These are phyloP conservation scores for Sisor rabdophorus DNA, from an alignment of 2,113 vertebrate genomes.

Conservation along the genomic window DNA sequence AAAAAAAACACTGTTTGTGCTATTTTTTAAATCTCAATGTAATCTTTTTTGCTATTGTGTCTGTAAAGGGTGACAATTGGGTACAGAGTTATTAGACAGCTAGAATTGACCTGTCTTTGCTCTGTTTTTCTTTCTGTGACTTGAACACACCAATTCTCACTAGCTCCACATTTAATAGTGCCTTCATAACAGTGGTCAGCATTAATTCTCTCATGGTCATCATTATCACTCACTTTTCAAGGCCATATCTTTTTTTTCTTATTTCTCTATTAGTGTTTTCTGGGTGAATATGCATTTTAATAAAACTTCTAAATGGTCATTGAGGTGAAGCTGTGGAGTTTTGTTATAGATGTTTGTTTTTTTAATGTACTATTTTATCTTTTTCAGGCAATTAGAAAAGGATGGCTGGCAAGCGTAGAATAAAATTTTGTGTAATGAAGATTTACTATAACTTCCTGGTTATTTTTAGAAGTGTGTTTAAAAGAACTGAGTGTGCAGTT, in stretches of 20 bases:
- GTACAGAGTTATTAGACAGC: background rate
- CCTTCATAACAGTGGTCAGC: constrained; percentile 55
- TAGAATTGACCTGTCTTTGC: background rate
- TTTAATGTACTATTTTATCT: background rate
- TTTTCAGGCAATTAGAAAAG: background rate
- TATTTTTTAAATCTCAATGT: background rate
- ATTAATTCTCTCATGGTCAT: constrained; percentile 1
- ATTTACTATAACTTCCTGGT: constrained; percentile 3
- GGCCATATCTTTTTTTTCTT: constrained; percentile 6
- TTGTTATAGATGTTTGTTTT: background rate
- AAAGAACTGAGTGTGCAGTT: background rate
- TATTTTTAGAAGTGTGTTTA: constrained; percentile 20
- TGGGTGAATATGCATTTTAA: constrained; percentile 45
- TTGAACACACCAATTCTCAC: background rate
- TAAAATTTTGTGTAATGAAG: constrained; percentile 1
- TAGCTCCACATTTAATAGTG: constrained; percentile 55
- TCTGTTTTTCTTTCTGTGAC: background rate
- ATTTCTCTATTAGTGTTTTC: constrained; percentile 30
- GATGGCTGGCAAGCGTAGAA: background rate
- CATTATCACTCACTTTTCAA: constrained; percentile 15
- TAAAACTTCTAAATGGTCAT: constrained; percentile 47
- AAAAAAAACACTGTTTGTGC: background rate
- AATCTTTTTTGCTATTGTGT: constrained; percentile 3
- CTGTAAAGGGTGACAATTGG: background rate
- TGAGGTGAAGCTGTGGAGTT: background rate